A percentile compares a stretch with the other conserved stretches of the same genome.
phyloP scores from a whole-genome alignment of 2,113 vertebrate genomes.

The Dicerorhinus sumatrensis region DNA sequence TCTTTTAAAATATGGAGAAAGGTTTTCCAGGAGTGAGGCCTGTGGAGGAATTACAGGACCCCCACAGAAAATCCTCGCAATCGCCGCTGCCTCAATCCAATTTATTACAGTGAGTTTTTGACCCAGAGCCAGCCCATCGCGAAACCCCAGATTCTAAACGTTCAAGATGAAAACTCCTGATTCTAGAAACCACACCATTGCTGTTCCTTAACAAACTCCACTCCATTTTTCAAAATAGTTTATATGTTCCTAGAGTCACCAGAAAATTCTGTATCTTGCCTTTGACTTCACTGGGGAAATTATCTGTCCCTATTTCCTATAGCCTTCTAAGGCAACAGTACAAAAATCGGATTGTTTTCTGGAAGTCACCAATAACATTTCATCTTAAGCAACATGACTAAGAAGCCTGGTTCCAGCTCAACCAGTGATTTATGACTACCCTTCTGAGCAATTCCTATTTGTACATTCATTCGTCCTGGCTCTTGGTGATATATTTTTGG shows the following conservation, averaged over 20 bases:
- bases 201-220: conserved; percentile 70
- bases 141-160: conserved; percentile 74
- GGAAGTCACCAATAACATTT: conserved; percentile 81
- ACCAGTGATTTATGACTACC: conserved; percentile 87
- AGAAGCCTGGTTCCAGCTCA: conserved; percentile 70
- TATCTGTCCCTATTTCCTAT: conserved; percentile 71
- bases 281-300: conserved; percentile 76
- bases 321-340: conserved; percentile 73
- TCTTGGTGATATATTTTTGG: conserved; percentile 87
- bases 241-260: conserved; percentile 66
- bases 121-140: conserved; percentile 76
- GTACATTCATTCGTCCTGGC: conserved; percentile 86
- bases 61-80: conserved; percentile 52
- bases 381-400: conserved; percentile 83
- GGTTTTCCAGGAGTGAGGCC: conserved; percentile 56
- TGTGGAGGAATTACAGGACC: background rate
- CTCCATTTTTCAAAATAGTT: conserved; percentile 68
- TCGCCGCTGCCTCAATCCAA: conserved; percentile 67
- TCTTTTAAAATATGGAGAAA: conserved; percentile 9
- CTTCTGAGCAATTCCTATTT: conserved; percentile 88
- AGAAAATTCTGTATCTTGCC: conserved; percentile 75
- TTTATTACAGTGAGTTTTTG: conserved; percentile 77
- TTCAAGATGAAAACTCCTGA: conserved; percentile 81
- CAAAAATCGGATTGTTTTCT: conserved; percentile 83
- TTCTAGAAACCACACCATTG: conserved; percentile 74